phyloP scores from a whole-genome alignment of 2,888 invertebrate genomes.

The Crematogaster levior region DNA sequence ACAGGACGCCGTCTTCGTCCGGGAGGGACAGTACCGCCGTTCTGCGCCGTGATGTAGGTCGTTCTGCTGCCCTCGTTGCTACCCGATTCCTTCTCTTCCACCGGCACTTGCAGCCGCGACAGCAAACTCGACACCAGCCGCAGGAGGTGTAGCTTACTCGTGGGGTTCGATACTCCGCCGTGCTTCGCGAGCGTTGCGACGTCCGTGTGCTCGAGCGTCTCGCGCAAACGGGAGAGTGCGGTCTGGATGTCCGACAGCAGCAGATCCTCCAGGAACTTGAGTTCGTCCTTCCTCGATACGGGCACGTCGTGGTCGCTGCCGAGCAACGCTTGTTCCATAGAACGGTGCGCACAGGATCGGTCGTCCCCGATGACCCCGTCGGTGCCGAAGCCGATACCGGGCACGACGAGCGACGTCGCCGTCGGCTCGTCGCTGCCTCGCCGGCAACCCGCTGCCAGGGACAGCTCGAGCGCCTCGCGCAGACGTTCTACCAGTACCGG shows the following conservation, averaged over 20 bases:
- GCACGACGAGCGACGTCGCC: constrained; percentile 42
- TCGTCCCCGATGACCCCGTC: constrained; percentile 83
- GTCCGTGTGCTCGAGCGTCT: constrained; percentile 88
- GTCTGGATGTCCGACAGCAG: constrained; percentile 92
- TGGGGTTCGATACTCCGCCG: constrained; percentile 85
- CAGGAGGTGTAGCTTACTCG: constrained; percentile 88
- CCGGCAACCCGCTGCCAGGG: constrained; percentile 64
- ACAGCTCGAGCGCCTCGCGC: constrained; percentile 84
- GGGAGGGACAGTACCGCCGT: constrained; percentile 72
- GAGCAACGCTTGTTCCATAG: constrained; percentile 80
- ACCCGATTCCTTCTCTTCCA: constrained; percentile 78
- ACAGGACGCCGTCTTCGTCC: constrained; percentile 88
- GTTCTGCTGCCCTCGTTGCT: constrained; percentile 65
- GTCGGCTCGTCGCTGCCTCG: constrained; percentile 52
- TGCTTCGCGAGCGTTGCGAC: constrained; percentile 86
- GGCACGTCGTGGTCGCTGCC: constrained; percentile 85
- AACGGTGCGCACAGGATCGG: constrained; percentile 85
- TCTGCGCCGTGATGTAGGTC: constrained; percentile 83
- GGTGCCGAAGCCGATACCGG: constrained; percentile 87
- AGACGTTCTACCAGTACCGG: constrained; percentile 86
- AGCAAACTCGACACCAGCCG: constrained; percentile 90
- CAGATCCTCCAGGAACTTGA: constrained; percentile 87
- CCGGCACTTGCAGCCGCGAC: constrained; percentile 86
- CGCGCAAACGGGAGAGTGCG: constrained; percentile 91
- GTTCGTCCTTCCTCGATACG: constrained; percentile 82